phyloP scores from a whole-genome alignment of 2,888 invertebrate genomes.

The Drosophila lacicola region DNA sequence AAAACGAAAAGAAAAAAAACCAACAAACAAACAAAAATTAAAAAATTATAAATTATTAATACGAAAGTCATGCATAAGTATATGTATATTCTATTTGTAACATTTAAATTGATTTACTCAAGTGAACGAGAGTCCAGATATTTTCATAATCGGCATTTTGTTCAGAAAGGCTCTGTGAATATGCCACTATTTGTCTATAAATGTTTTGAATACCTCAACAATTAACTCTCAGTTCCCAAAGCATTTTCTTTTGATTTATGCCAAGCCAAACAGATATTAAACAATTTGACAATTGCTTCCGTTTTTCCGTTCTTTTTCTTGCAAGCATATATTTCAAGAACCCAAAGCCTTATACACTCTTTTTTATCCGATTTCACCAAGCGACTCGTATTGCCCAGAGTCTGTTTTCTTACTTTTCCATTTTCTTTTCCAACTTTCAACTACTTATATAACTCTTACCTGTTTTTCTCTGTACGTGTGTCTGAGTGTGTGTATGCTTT shows the following conservation, averaged over 20 bases:
- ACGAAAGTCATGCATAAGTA: constrained; percentile 62
- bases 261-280: constrained; percentile 1
- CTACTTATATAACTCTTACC: constrained; percentile 22
- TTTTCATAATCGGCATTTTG: constrained; percentile 45
- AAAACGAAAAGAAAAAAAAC: constrained; percentile 40
- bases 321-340: constrained; percentile 1
- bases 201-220: constrained; percentile 42
- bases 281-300: constrained; percentile 1
- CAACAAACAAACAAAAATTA: constrained; percentile 27
- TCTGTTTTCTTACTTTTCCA: too few relatives aligned
- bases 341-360: constrained; percentile 1
- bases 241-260: constrained; percentile 21
- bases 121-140: constrained; percentile 25
- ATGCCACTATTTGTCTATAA: constrained; percentile 46
- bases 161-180: constrained; percentile 52
- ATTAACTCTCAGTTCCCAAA: constrained; percentile 21
- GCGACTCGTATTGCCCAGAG: too few relatives aligned
- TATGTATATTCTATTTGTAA: constrained; percentile 60
- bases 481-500: constrained; percentile 32
- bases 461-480: constrained; percentile 40
- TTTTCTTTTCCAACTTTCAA: constrained; percentile 27
- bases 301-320: not conserved
- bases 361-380: constrained; percentile 8
- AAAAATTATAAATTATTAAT: constrained; percentile 20
- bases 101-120: constrained; percentile 34